phyloP scores from a whole-genome alignment of 1,140 invertebrate species.

The Drosophila neocordata region DNA sequence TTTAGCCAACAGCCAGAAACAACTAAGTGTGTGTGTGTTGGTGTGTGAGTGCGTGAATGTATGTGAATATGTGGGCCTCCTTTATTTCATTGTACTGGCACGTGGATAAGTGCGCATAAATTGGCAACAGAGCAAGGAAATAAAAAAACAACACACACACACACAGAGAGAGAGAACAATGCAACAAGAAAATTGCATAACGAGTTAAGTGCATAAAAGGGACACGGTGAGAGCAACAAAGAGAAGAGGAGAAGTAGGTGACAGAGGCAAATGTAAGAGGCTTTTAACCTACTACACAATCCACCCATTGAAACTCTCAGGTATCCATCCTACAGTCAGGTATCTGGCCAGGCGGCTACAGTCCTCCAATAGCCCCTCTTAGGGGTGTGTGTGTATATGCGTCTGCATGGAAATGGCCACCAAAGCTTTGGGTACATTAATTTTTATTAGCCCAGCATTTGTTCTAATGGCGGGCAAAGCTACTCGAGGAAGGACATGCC shows the following conservation, averaged over 20 bases:
- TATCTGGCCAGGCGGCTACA: slow-evolving; percentile 32
- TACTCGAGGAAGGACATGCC: slow-evolving; percentile 29
- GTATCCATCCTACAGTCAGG: slow-evolving; percentile 51
- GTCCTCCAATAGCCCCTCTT: slow-evolving; percentile 5
- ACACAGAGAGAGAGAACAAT: slow-evolving; percentile 40
- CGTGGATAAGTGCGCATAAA: slow-evolving; percentile 77
- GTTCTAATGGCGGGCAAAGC: slow-evolving; percentile 47
- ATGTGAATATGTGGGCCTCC: slow-evolving; percentile 7
- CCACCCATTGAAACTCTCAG: slow-evolving; percentile 5
- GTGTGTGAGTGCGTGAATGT: slow-evolving; percentile 5
- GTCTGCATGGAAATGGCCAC: slow-evolving; percentile 15
- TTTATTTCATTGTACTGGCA: slow-evolving; percentile 26
- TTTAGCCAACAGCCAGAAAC: slow-evolving; percentile 61
- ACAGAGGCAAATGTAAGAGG: neutral
- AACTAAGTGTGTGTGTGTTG: slow-evolving; percentile 37
- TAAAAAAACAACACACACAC: slow-evolving; percentile 1
- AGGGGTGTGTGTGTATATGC: slow-evolving; percentile 17
- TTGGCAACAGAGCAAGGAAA: slow-evolving; percentile 54
- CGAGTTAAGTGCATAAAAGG: slow-evolving; percentile 45
- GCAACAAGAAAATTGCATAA: slow-evolving; percentile 69
- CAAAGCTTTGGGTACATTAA: slow-evolving; percentile 53
- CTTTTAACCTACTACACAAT: neutral
- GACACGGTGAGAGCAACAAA: neutral
- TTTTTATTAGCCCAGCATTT: slow-evolving; percentile 58
- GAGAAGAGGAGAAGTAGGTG: slow-evolving; percentile 3